Evolutionary conservation across 2,113 vertebrate genomes (phyloP).

Genomic region (Callopanchax toddi): DNA sequence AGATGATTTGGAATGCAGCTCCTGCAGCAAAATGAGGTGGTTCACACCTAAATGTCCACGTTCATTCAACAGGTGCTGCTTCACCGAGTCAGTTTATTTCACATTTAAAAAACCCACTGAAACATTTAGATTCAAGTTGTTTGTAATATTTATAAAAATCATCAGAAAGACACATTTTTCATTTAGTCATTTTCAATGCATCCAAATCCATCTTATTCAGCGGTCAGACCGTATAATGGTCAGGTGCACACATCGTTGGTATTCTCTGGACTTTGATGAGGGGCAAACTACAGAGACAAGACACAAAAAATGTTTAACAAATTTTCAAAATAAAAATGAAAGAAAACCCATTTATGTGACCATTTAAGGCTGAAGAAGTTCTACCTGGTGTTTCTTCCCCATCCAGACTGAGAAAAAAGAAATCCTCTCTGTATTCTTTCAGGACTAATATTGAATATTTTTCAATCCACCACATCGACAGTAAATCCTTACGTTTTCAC

Average conservation of each 20-base stretch:
- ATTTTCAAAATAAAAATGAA: conserved; percentile 5
- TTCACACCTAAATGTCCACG: too few relatives aligned
- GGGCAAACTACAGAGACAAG: conserved; percentile 30
- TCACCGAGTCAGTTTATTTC: conserved; percentile 40
- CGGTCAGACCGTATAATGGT: conserved; percentile 69
- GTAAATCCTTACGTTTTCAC: conserved; percentile 32
- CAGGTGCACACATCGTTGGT: conserved; percentile 53
- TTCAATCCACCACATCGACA: conserved; percentile 34
- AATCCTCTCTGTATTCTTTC: conserved; percentile 5
- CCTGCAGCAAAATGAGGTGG: too few relatives aligned
- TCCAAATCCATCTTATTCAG: conserved; percentile 33
- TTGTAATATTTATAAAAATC: conserved; percentile 49
- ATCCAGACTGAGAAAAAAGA: conserved; percentile 45
- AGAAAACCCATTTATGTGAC: too few relatives aligned
- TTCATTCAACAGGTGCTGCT: too few relatives aligned
- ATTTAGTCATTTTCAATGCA: conserved; percentile 38
- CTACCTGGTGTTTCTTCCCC: too few relatives aligned
- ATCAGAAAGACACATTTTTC: conserved; percentile 35
- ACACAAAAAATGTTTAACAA: conserved; percentile 33
- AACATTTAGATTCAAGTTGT: conserved; percentile 53
- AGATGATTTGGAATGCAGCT: too few relatives aligned
- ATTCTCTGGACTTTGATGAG: conserved; percentile 45
- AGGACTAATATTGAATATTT: conserved; percentile 14
- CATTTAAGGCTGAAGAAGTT: not conserved
- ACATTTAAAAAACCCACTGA: conserved; percentile 42